phyloP scores from a whole-genome alignment of 2,113 vertebrate species.

The Rhegmatorhina hoffmannsi region DNA sequence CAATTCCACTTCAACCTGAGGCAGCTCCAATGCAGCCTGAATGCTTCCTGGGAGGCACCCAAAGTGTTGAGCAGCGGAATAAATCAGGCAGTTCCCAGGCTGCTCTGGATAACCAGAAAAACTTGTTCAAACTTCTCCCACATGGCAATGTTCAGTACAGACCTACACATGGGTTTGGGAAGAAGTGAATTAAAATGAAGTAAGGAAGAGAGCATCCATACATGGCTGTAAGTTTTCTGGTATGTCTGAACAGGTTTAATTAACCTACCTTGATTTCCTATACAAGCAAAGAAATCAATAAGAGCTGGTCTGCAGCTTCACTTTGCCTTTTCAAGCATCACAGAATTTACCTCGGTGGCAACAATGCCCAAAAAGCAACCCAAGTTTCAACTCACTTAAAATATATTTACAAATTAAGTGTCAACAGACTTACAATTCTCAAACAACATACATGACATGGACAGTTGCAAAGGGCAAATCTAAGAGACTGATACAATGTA shows the following conservation, averaged over 20 bases:
- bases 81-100: background rate
- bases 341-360: background rate
- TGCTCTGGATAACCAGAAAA: conserved; percentile 50
- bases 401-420: background rate
- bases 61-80: background rate
- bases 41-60: background rate
- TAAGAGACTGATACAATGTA: rapidly evolving
- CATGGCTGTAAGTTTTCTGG: background rate
- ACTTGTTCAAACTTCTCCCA: conserved; percentile 34
- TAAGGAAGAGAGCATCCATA: background rate
- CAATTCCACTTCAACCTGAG: rapidly evolving
- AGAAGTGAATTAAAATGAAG: background rate
- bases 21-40: background rate
- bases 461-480: background rate
- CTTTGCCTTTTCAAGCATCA: background rate
- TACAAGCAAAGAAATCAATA: background rate
- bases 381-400: background rate
- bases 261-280: background rate
- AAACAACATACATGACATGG: background rate
- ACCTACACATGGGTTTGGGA: background rate
- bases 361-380: background rate
- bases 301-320: background rate
- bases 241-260: background rate
- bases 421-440: background rate
- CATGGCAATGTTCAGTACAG: background rate